Base-by-base conservation (phyloP, 2,113 vertebrate genomes). In the Mohoua ochrocephala region DNA sequence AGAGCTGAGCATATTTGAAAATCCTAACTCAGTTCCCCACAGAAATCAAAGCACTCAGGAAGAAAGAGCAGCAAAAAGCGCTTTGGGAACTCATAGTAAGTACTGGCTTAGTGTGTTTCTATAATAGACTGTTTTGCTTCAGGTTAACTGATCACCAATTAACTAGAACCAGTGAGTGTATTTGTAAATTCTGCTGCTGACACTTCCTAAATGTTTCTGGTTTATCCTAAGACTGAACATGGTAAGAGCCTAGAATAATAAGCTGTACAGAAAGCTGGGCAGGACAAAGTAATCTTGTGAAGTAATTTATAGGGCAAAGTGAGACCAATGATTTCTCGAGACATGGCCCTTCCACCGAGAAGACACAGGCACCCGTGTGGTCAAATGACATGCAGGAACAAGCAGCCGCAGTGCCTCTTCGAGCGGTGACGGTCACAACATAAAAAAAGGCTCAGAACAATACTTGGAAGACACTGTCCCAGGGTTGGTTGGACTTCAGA, bases 101-200 rank as follows among this genome's bases (percentile, higher is more conserved):
- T 10, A 41, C 49, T 74, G 50, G 31, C 45, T 76, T 54, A 70
- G 24, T 30, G 35, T 27, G 20, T 56, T 82, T 84, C 68, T 74
- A 2, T 37, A 41, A 50, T 2, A 47, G 47, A 31, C 20, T 77
- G 70, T 91, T 95, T 87, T 93, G 56, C 31, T 85, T 88, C 1
- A 2, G 84, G 83, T 96, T 92, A 95, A 93, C 52, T 84, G 31
- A 44, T 95, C 57, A 95, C 70, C 71, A 84, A 83, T 92, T 94
- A 93, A 93, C 71, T 30, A 31, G 30, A 90, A 90, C 47, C 67
- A 44, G 56, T 19, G 71, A 90, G 18, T n/a, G 17, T 18, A 59
- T 93, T 47, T 60, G 59, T 68, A 75, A 92, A 70, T 39, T 69
- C 14, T 78, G 44, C 42, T 70, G 30, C 76, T 61, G 76, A 70